Percentiles rank a stretch among this genome's conserved stretches.
These are phyloP conservation scores for Sternotherus odoratus DNA, from an alignment of 2,797 vertebrate species.

Conservation along the genomic window DNA sequence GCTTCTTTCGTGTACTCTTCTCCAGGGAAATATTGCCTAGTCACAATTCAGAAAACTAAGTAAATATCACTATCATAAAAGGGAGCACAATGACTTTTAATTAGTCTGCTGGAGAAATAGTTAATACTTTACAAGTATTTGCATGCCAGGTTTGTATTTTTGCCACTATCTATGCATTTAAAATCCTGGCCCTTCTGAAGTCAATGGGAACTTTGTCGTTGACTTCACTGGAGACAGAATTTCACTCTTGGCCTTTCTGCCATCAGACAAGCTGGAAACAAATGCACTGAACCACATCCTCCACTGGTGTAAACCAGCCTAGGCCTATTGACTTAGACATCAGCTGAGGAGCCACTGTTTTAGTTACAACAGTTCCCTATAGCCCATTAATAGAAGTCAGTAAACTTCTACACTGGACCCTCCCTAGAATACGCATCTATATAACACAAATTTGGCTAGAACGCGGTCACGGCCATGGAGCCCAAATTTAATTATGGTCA, in stretches of 20 bases:
- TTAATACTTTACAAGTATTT: background rate
- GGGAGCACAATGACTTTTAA: background rate
- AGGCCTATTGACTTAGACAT: background rate
- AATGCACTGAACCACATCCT: background rate
- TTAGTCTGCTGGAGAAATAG: background rate
- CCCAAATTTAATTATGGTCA: no score
- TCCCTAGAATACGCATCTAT: no score
- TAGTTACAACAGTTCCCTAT: background rate
- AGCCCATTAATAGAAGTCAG: background rate
- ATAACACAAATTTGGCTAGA: no score
- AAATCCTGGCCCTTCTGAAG: background rate
- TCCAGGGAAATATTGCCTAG: slow-evolving; percentile 95
- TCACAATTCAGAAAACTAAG: background rate
- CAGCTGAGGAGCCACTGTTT: background rate
- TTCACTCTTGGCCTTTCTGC: background rate
- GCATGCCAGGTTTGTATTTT: background rate
- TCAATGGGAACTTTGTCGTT: background rate
- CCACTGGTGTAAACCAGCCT: background rate
- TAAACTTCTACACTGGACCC: background rate
- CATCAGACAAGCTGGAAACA: background rate
- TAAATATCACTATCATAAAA: background rate
- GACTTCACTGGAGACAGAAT: background rate
- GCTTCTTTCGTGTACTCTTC: slow-evolving; percentile 89
- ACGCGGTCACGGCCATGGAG: no score
- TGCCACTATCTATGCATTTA: background rate